A percentile compares a stretch with the other conserved stretches of the same genome.
phyloP scores from a whole-genome alignment of 1,140 invertebrate genomes.

The Lordiphosa clarofinis region DNA sequence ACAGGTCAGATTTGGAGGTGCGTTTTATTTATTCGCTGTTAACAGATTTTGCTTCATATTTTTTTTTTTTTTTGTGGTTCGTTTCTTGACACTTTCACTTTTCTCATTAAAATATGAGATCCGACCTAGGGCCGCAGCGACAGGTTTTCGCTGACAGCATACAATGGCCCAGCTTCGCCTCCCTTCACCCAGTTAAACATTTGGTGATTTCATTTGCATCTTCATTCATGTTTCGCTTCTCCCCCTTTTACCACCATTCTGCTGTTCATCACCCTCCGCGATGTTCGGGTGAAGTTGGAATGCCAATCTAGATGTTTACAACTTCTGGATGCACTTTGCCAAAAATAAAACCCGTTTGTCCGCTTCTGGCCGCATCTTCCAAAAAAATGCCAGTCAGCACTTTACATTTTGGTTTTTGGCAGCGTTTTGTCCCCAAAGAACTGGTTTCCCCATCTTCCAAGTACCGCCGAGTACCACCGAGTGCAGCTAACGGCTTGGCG shows the following conservation, averaged over 20 bases:
- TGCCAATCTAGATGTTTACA: neutral
- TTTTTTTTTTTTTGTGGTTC: slow-evolving; percentile 18
- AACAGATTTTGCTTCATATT: slow-evolving; percentile 17
- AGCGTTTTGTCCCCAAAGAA: slow-evolving; percentile 34
- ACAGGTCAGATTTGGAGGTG: slow-evolving; percentile 39
- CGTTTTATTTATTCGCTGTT: slow-evolving; percentile 67
- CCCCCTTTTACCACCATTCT: slow-evolving; percentile 1
- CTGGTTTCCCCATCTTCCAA: slow-evolving; percentile 44
- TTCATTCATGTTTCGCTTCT: slow-evolving; percentile 29
- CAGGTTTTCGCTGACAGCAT: slow-evolving; percentile 40
- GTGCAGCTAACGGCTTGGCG: slow-evolving; percentile 24
- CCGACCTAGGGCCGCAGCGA: slow-evolving; percentile 29
- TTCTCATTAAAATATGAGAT: slow-evolving; percentile 71
- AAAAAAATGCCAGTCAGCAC: slow-evolving; percentile 4
- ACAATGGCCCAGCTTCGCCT: slow-evolving; percentile 9
- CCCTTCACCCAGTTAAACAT: slow-evolving; percentile 39
- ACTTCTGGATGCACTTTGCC: slow-evolving; percentile 38
- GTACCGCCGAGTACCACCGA: slow-evolving; percentile 15
- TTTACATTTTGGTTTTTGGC: slow-evolving; percentile 22
- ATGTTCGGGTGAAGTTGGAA: slow-evolving; percentile 6
- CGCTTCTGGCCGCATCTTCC: slow-evolving; percentile 15
- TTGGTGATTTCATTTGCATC: slow-evolving; percentile 48
- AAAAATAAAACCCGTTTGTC: slow-evolving; percentile 29
- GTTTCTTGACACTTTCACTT: slow-evolving; percentile 73
- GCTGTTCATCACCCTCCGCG: neutral